phyloP scores from a whole-genome alignment of 2,888 invertebrate species.

The Aplocera efformata region DNA sequence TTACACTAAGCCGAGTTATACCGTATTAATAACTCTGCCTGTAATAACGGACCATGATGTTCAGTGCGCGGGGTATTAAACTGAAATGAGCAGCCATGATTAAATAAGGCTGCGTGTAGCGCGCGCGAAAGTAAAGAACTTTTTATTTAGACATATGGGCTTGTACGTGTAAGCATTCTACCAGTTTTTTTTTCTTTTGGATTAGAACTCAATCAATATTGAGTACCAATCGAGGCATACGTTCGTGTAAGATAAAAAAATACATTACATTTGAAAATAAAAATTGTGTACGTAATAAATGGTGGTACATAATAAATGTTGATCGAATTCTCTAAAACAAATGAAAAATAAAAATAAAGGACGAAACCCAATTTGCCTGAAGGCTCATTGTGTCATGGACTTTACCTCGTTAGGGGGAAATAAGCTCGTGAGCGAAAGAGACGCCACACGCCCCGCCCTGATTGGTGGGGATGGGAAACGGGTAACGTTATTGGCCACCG shows the following conservation, averaged over 20 bases:
- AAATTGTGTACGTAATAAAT: too few species aligned
- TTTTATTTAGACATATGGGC: too few species aligned
- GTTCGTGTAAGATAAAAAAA: too few species aligned
- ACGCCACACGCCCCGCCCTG: slow-evolving; percentile 63
- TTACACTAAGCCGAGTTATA: slow-evolving; percentile 21
- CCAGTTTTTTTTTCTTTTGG: too few species aligned
- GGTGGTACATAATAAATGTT: too few species aligned
- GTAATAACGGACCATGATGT: slow-evolving; percentile 67
- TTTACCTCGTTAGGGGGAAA: slow-evolving; percentile 43
- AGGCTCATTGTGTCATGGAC: slow-evolving; percentile 39
- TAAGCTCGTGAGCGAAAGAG: slow-evolving; percentile 66
- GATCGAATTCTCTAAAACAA: too few species aligned
- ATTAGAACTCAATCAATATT: too few species aligned
- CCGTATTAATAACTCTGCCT: slow-evolving; percentile 51
- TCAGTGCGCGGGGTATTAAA: slow-evolving; percentile 43
- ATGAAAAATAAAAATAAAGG: slow-evolving; percentile 2
- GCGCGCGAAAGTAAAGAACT: too few species aligned
- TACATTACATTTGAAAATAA: too few species aligned
- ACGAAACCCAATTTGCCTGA: slow-evolving; percentile 9
- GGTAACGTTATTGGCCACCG: slow-evolving; percentile 63
- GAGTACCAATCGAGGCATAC: too few species aligned
- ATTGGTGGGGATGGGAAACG: slow-evolving; percentile 60
- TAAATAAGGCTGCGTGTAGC: slow-evolving; percentile 39
- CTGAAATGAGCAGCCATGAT: slow-evolving; percentile 40
- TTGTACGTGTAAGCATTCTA: too few species aligned